Evolutionary conservation across 2,888 invertebrate genomes (phyloP), one percentile per base, ranked within the genome.

Genomic region (Thecophora atra): DNA sequence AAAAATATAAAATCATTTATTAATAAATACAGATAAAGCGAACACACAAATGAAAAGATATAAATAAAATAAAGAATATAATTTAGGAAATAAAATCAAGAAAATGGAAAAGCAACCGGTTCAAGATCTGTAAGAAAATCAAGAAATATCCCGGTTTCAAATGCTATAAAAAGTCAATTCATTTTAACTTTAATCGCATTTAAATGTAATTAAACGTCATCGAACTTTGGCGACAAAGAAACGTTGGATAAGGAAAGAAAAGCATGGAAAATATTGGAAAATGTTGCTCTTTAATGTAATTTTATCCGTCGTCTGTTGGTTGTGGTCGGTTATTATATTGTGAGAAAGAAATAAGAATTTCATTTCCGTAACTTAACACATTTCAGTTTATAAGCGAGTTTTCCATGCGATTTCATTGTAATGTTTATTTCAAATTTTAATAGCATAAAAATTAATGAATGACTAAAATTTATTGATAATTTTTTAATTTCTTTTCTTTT

Each of bases 161-260:
- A 64, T 52, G 19, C 24, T 37, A 37, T 24, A 65, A 56, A 58
- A 71, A 65, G 65, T 37, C 37, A 37, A 37, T 11, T 37, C 1
- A 58, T 42, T 71, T 70, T 71, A 65, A 58, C 65, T 71, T 71
- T 52, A n/a, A 47, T 47, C 47, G 15, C 47, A 56, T 65, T 54
- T 58, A 56, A 47, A 37, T 11, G 37, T 11, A 56, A 65, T 71
- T 30, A 71, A 65, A 65, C 65, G 71, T 65, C 71, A 65, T 71
- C 71, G 65, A 71, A 71, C 71, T 65, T 58, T 71, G 70, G 30
- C 17, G 51, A 13, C 30, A 62, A 47, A 37, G 17, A 62, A 11
- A 63, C 17, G n/a, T 51, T 37, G 37, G 3, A 37, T 8, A 11
- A 54, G 1, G 15, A 60, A 37, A 69, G 15, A 17, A 47, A 58